Evolutionary conservation across 1,140 invertebrate genomes (phyloP), one percentile per base, ranked within the genome.

Genomic region (Drosophila ohnishii): DNA sequence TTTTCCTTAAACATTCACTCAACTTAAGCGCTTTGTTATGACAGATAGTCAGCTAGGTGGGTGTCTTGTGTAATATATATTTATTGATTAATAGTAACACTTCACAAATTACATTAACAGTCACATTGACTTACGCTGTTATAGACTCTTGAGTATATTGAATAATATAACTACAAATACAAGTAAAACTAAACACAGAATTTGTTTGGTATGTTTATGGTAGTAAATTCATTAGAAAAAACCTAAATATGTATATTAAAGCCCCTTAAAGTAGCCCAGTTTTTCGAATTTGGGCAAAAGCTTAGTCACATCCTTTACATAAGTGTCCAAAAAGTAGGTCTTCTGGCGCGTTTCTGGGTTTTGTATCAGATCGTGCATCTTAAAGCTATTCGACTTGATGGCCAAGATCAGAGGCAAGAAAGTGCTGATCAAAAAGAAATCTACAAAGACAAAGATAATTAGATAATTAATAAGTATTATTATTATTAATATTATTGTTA

Each of bases 271-370:
- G 39, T 75, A 82, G 0, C 83, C 78, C 4, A 82, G 8, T 28
- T 82, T 60, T 8, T 85, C 78, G 11, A 75, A 86, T 62, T 73
- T 57, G 1, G 69, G 55, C 28, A 85, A 44, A 6, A 85, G 19
- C 10, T 37, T 58, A 14, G 63, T 71, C 3, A 78, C 34, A 61
- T 85, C 82, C 34, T 81, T 62, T 0, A 86, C 19, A 32, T 61
- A 85, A 7, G 37, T 32, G 3, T 86, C 58, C 22, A 67, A 5
- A 3, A 42, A 60, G 30, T 71, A 85, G 5, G 40, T 9, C 28
- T 85, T 86, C 13, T 57, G 25, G 1, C 69, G 75, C 0, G 13
- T 13, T 14, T 75, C 78, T 22, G 39, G 45, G 3, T 56, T 37
- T 28, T 57, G 35, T 1, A 85, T n/a, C 1, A 74, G 19, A 0